These are phyloP conservation scores for Drosophila barbarae DNA, from an alignment of 2,888 invertebrate species.

Conservation along the genomic window DNA sequence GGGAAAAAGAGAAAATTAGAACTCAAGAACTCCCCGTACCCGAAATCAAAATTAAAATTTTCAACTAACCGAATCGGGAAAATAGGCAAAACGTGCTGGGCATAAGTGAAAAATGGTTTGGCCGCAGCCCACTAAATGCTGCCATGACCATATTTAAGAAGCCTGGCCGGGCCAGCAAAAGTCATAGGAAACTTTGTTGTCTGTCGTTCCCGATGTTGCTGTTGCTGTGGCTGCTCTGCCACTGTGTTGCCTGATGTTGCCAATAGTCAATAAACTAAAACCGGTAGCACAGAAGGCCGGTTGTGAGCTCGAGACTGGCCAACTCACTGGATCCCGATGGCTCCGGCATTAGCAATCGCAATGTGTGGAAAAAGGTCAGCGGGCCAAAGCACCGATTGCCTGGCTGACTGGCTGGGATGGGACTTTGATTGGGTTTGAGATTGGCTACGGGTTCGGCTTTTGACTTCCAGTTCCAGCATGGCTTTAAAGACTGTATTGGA, in stretches of 20 bases:
- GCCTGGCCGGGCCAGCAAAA: constrained; percentile 41
- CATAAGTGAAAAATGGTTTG: constrained; percentile 72
- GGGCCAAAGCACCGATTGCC: constrained; percentile 42
- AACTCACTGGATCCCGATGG: constrained; percentile 36
- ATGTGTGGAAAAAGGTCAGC: constrained; percentile 57
- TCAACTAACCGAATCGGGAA: constrained; percentile 64
- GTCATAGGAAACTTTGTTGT: constrained; percentile 55
- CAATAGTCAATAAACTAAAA: constrained; percentile 68
- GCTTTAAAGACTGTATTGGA: constrained; percentile 9
- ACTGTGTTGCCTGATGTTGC: constrained; percentile 36
- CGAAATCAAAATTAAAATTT: constrained; percentile 43
- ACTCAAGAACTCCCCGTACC: constrained; percentile 16
- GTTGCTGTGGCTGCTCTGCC: constrained; percentile 25
- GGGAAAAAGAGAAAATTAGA: constrained; percentile 59
- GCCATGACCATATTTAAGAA: constrained; percentile 59
- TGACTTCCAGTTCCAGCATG: constrained; percentile 21
- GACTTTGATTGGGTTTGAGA: constrained; percentile 23
- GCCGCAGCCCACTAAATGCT: constrained; percentile 60
- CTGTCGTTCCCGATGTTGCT: constrained; percentile 26
- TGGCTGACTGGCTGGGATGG: constrained; percentile 15
- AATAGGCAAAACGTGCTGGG: constrained; percentile 68
- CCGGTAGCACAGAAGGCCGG: constrained; percentile 69
- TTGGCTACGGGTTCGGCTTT: constrained; percentile 17
- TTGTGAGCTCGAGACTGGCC: constrained; percentile 44
- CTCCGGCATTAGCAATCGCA: constrained; percentile 44